phyloP scores from a whole-genome alignment of 2,113 vertebrate species.

The Mobula hypostoma region DNA sequence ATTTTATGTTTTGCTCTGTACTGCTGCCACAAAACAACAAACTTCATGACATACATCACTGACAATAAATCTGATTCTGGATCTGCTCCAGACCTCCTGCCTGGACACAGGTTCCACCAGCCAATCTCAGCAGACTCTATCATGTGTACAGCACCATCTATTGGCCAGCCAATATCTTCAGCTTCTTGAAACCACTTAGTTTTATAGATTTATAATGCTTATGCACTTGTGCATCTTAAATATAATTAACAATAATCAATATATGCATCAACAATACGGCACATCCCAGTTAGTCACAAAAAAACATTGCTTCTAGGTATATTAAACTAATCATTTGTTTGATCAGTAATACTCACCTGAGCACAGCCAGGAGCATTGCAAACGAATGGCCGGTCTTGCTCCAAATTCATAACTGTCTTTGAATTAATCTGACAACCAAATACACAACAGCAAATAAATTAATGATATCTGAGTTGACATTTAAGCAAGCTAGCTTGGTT shows the following conservation, averaged over 20 bases:
- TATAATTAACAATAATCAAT: background rate
- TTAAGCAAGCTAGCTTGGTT: background rate
- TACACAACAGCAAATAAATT: constrained; percentile 29
- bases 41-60: no score
- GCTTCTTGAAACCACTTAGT: background rate
- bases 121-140: background rate
- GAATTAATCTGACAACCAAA: constrained; percentile 74
- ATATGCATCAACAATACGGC: background rate
- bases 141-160: background rate
- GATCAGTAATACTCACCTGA: constrained; percentile 74
- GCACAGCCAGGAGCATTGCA: constrained; percentile 97
- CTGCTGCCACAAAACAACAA: no score
- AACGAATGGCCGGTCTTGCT: constrained; percentile 96
- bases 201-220: background rate
- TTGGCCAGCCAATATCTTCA: background rate
- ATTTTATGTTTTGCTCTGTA: no score
- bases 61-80: no score
- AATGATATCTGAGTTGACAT: background rate
- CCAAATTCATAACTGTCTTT: constrained; percentile 96
- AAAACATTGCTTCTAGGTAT: background rate
- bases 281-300: background rate
- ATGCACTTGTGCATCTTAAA: background rate
- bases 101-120: background rate
- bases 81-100: background rate
- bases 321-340: background rate